phyloP scores from a whole-genome alignment of 2,113 vertebrate species.

The Hiodon alosoides region DNA sequence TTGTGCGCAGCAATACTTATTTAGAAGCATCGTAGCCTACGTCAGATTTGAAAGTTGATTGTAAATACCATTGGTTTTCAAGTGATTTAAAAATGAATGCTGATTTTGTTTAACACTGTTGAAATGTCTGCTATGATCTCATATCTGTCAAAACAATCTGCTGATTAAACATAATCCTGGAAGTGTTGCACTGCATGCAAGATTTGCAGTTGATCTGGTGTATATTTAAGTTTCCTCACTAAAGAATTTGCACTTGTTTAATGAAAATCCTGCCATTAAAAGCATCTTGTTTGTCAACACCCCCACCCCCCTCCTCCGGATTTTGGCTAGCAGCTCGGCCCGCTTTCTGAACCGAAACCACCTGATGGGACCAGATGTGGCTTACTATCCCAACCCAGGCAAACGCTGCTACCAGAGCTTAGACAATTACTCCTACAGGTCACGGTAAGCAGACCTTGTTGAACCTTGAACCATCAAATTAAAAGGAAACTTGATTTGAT shows the following conservation, averaged over 20 bases:
- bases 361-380: constrained; percentile 56
- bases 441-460: constrained; percentile 50
- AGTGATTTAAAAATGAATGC: too few species aligned
- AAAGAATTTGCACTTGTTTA: too few species aligned
- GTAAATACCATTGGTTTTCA: neutral
- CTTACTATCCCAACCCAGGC: constrained; percentile 59
- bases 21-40: neutral
- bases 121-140: too few species aligned
- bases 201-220: too few species aligned
- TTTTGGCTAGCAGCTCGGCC: constrained; percentile 53
- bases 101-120: too few species aligned
- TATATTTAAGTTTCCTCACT: too few species aligned
- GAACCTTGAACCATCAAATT: neutral
- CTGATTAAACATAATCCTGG: too few species aligned
- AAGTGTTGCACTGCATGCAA: too few species aligned
- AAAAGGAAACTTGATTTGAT: too few species aligned
- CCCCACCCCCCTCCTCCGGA: constrained; percentile 8
- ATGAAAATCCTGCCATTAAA: neutral
- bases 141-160: too few species aligned
- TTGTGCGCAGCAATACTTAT: neutral
- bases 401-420: constrained; percentile 67
- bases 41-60: neutral
- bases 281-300: neutral
- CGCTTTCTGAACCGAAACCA: constrained; percentile 61
- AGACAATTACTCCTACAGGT: constrained; percentile 65